Evolutionary conservation across 2,113 vertebrate genomes (phyloP), one percentile per base, ranked within the genome.

Genomic region (Edolisoma coerulescens): DNA sequence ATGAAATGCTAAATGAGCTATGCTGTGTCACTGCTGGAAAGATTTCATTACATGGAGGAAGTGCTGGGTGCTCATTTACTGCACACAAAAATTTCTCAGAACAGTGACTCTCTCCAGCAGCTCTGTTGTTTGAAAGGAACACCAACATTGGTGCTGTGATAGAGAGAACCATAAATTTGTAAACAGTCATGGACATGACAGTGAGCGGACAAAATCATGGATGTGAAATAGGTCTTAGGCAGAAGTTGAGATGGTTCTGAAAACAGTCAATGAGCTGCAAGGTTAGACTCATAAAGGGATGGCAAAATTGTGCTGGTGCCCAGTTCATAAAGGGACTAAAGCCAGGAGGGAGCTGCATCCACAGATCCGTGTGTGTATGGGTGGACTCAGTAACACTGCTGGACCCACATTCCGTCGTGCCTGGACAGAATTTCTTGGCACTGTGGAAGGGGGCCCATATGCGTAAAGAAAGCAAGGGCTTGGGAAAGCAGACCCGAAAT

Each of bases 371-470:
- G 47, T 33, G 13, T 50, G 12, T 21, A 32, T 5, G 33, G 18
- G 69, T 63, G 21, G 44, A 30, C 13, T 44, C 35, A 10, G 41
- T n/a, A 56, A 79, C 17, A 27, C 13, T 13, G 27, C 53, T 68
- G 53, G 21, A 67, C 41, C 7, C 47, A 35, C 16, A 7, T 22
- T 35, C 12, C 8, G 10, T 44, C 1, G 0, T 57, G 13, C 39
- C 39, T 49, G 57, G 27, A n/a, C 32, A 65, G 61, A 54, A 79
- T 50, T 89, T 74, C 14, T n/a, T n/a, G 27, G 42, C 33, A 10
- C 47, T 33, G 24, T 32, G 19, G 35, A 78, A 94, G 32, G n/a
- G 37, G 7, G 21, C 6, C 27, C 21, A 26, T 42, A 33, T 0
- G 1, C 17, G 30, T 23, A 67, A 82, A 50, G 54, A 53, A 82